These are phyloP conservation scores for Phrynocephalus forsythii DNA, from an alignment of 2,797 vertebrate species.

Conservation along the genomic window DNA sequence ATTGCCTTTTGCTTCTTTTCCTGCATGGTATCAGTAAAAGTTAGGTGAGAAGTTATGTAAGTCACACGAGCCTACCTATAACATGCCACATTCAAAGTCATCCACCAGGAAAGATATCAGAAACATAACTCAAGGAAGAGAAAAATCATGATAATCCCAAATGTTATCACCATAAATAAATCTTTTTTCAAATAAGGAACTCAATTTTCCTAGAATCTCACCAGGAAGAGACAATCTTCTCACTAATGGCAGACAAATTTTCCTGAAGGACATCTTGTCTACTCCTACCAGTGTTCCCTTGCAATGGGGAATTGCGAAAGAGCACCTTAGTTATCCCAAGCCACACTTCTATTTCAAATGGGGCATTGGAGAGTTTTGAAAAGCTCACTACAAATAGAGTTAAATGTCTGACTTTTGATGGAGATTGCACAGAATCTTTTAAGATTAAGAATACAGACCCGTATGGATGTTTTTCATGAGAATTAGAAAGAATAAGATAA, in stretches of 20 bases:
- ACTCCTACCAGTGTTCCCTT: background rate
- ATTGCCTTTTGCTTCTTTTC: slow-evolving; percentile 15
- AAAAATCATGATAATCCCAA: background rate
- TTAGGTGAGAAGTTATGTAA: slow-evolving; percentile 22
- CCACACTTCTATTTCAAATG: background rate
- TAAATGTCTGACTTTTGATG: too few relatives aligned
- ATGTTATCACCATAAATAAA: background rate
- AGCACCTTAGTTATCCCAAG: too few relatives aligned
- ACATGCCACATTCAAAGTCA: background rate
- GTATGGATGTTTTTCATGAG: too few relatives aligned
- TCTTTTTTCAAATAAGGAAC: background rate
- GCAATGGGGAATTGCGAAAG: background rate
- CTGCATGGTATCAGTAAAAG: slow-evolving; percentile 37
- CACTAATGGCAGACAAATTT: background rate
- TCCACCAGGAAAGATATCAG: background rate
- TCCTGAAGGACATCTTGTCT: background rate
- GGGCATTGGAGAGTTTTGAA: background rate
- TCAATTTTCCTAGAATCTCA: background rate
- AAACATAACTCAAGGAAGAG: background rate
- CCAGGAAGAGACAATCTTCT: background rate
- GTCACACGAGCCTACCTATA: background rate
- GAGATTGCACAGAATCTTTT: too few relatives aligned
- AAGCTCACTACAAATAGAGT: background rate
- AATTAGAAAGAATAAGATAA: background rate
- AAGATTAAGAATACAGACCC: too few relatives aligned